Base-by-base conservation (phyloP, 2,888 invertebrate species). In the Hirtodrosophila duncani region DNA sequence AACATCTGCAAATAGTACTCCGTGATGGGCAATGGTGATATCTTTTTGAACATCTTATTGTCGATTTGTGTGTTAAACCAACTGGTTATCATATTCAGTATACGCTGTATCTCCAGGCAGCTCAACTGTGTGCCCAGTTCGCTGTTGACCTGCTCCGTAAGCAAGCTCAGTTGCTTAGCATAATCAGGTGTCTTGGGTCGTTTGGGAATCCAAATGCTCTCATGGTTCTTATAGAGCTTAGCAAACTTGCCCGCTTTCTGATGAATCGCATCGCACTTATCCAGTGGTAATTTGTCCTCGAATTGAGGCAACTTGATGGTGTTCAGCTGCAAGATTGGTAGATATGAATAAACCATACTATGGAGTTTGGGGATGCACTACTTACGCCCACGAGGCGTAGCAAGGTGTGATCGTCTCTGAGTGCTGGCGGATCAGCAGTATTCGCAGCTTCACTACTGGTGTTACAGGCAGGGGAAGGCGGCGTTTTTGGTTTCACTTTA, bases 31-130 rank as follows among this genome's bases (percentile, higher is more conserved):
- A 66, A 38, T 1, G 63, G 39, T 3, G n/a, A 20, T 1, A 34
- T 33, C 26, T 82, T 81, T n/a, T 50, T 52, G 1, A 68, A 61
- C 7, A 58, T 37, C 37, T 66, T 64, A 0, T 34, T 39, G 10
- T 60, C 56, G 2, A 59, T 55, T 9, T 51, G 56, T 1, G 53
- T 10, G 2, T 27, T 16, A 43, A 70, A 46, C 83, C 82, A 83
- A 3, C 37, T 13, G 0, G 51, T 50, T 3, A 83, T 51, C n/a
- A 78, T 43, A 51, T 82, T 83, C 1, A 65, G 21, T 27, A 82
- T 45, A 1, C 75, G 78, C 43, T 80, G 82, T 0, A 69, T 1
- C 10, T 82, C 78, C 3, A 7, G 9, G 0, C 29, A 7, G 2
- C 24, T 39, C 0, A 78, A 33, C 2, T 45, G 26, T 0, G 20